Evolutionary conservation across 2,888 invertebrate genomes (phyloP), one percentile per base, ranked within the genome.

Genomic region (Taphrorychus bicolor): DNA sequence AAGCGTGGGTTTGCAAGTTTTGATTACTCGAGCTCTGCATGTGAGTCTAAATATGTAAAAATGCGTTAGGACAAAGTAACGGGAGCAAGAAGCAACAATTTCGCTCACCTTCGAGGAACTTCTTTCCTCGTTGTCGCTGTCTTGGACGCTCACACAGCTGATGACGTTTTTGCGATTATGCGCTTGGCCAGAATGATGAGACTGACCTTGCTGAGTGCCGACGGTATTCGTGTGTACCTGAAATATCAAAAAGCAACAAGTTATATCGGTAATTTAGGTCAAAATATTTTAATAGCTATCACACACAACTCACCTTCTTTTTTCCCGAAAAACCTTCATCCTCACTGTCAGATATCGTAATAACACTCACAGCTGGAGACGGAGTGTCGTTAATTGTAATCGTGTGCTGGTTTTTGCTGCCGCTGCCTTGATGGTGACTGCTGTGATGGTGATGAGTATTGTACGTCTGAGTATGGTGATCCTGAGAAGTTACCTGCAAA

Each of bases 301-400:
- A n/a, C n/a, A n/a, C n/a, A n/a, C 21, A 42, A 21, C 58, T 60
- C 57, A 69, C 65, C 58, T 57, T 57, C 17, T 79, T 82, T 66
- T 86, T 86, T 0, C 76, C 73, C 3, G 73, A 70, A 5, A 52
- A 22, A 5, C 87, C 84, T 77, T 97, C 97, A 79, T 97, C 97
- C 79, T 97, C 97, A 75, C 95, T 96, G 81, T 97, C 97, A 16
- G 94, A 94, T 77, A 96, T 95, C 45, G 97, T 97, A 78, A 98
- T 97, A 75, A 97, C 95, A 63, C 96, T 94, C 56, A 94, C 95
- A 49, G 95, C 92, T 2, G 97, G 97, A 23, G 96, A 96, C 0
- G 97, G 97, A 21, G 97, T 95, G 83, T 97, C 97, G 73, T 94
- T 90, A 76, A 97, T 97, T 63, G 97, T 96, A 79, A 97, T 97